Base-by-base conservation (phyloP, 2,113 vertebrate genomes). In the Paradisaea rubra region DNA sequence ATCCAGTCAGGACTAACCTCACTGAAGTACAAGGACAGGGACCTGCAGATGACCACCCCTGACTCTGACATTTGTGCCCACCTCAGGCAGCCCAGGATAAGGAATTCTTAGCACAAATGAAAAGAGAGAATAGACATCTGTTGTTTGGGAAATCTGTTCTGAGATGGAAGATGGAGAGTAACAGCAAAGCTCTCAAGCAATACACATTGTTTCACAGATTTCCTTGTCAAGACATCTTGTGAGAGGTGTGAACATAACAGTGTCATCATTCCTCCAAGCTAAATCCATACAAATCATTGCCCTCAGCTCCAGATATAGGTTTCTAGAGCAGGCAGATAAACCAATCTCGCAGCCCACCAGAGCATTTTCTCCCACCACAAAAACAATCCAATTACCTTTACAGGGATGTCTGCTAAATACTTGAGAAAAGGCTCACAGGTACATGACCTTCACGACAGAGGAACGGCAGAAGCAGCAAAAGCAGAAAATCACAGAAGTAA, bases 201-300 rank as follows among this genome's bases (percentile, higher is more conserved):
- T 82, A 91, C 89, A 94, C 95, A 95, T 90, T 95, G 88, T 96
- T 92, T 94, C 93, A 91, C 91, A 88, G 82, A 81, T 93, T 90
- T 91, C 35, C 91, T 89, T 76, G 83, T 94, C 84, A 91, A 87
- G 86, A 85, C 87, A 85, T 89, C 84, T 93, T 84, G 53, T 41
- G 63, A 96, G 92, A 95, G 53, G 95, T 91, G 95, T 80, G 95
- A 96, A 93, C 66, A 53, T 85, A 96, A 95, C 96, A 93, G 86
- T 85, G 81, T 72, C 73, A 91, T 74, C 72, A 22, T 49, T 86
- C 61, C 83, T 91, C 70, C 76, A 39, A 72, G 78, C 61, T 79
- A 73, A 64, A 81, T 80, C 84, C 81, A 27, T 54, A 74, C 31
- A 76, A 91, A 80, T 33, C 74, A 11, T 31, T 76, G 72, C 53